Conservation (phyloP, 2,113 vertebrate species). For the Ptilonorhynchus violaceus region DNA sequence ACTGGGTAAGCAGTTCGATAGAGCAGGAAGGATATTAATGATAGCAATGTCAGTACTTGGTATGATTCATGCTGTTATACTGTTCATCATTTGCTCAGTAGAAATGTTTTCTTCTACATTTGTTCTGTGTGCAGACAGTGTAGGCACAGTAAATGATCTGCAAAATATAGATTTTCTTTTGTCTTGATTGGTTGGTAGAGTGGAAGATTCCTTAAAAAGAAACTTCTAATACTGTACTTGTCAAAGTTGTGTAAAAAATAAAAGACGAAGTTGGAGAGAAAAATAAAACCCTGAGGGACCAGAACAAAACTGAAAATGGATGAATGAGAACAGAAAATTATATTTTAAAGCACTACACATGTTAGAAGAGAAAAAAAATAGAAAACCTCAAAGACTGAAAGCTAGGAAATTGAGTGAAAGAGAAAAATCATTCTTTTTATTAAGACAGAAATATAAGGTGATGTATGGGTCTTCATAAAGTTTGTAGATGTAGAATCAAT, state of each 20-base stretch:
- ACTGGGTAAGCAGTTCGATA: not conserved
- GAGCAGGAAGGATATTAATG: not conserved
- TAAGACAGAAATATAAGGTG: not conserved
- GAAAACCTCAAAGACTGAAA: not conserved
- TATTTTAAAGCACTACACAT: not conserved
- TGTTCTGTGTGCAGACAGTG: not conserved
- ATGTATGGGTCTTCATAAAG: not conserved
- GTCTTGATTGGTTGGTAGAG: slow-evolving; percentile 1
- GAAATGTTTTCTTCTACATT: not conserved
- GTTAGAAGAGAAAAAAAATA: not conserved
- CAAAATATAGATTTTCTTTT: slow-evolving; percentile 43
- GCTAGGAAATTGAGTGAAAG: not conserved
- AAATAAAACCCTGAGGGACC: not conserved
- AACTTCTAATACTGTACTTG: slow-evolving; percentile 9
- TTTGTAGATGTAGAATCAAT: not conserved
- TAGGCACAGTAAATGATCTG: slow-evolving; percentile 32
- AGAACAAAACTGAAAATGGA: not conserved
- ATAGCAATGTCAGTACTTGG: not conserved
- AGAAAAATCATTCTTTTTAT: not conserved
- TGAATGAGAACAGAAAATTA: not conserved
- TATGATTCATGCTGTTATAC: not conserved
- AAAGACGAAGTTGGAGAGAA: not conserved
- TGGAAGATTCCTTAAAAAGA: not conserved
- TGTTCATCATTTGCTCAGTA: not conserved
- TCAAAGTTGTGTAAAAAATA: slow-evolving; percentile 14